Evolutionary conservation across 2,113 vertebrate species (phyloP).

Genomic region (Protomyctophum bolini): DNA sequence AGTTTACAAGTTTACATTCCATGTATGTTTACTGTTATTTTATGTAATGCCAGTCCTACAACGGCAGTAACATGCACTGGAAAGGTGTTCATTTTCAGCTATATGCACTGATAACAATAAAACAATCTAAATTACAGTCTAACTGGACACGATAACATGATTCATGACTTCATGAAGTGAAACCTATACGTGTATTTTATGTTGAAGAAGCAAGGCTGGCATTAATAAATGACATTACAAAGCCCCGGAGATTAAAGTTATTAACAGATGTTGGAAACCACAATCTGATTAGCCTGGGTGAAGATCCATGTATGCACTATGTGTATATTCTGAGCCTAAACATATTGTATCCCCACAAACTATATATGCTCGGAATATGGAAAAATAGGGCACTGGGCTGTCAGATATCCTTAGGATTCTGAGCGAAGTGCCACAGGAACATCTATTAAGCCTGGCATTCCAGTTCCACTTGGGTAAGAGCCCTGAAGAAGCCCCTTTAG

Average conservation of each 20-base stretch:
- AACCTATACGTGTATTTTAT: too few relatives aligned
- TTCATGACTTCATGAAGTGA: too few relatives aligned
- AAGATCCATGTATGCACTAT: too few relatives aligned
- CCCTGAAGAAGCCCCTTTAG: slow-evolving; percentile 60
- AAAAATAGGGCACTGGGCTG: slow-evolving; percentile 62
- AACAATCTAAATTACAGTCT: too few relatives aligned
- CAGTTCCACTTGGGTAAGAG: slow-evolving; percentile 59
- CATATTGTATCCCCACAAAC: slow-evolving; percentile 6
- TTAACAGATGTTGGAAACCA: not conserved
- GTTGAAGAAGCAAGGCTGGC: slow-evolving; percentile 24
- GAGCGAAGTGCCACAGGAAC: slow-evolving; percentile 37
- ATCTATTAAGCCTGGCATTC: slow-evolving; percentile 72
- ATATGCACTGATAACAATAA: too few relatives aligned
- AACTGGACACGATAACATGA: too few relatives aligned
- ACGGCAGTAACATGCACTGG: too few relatives aligned
- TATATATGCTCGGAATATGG: slow-evolving; percentile 42
- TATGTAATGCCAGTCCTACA: too few relatives aligned
- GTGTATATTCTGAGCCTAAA: not conserved
- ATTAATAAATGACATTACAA: not conserved
- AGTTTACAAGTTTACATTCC: not conserved
- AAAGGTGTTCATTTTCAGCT: too few relatives aligned
- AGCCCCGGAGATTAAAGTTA: slow-evolving; percentile 12
- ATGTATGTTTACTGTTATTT: not conserved
- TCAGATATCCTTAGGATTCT: slow-evolving; percentile 73
- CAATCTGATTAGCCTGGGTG: not conserved